Evolutionary conservation across 1,140 invertebrate genomes (phyloP), one percentile per base, ranked within the genome.

Genomic region (Rhopalosiphum padi): DNA sequence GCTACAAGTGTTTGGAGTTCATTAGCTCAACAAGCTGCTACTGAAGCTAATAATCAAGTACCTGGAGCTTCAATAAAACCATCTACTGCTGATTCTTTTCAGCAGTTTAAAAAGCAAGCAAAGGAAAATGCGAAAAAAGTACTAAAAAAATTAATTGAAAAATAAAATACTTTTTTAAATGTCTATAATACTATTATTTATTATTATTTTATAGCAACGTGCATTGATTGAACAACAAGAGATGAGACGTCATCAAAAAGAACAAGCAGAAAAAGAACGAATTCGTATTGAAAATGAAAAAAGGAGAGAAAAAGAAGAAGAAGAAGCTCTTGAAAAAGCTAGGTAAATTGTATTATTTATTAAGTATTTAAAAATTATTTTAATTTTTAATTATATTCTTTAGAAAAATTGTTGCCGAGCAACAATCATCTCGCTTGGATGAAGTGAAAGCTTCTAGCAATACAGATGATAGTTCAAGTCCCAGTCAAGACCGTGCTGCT

Each of bases 81-180:
- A 41, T 94, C 94, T 90, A 95, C 96, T 94, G 95, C 97, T 35
- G 95, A 95, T 94, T 96, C 96, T 94, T 97, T 97, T 94, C 96
- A 98, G 95, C 97, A 97, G 94, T 99, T 99, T 95, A 98, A 98
- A 95, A 99, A 99, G 95, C 97, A 99, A 96, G 98, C 98, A 21
- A 98, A 98, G 95, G 98, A 99, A 95, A 99, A 99, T 95, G 97
- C 97, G 94, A 98, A 99, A 95, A 96, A 98, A 95, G 97, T 97
- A 95, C 95, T 95, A 94, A 4, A 21, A 41, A 4, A 25, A 77
- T 93, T 21, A 22, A 88, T 88, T 77, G 35, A 23, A 83, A 83
- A 37, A 30, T 22, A 43, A 46, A 43, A 43, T n/a, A n/a, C 25
- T 7, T 25, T 83, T 83, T 51, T 85, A 23, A 68, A 68, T n/a